Evolutionary conservation across 2,113 vertebrate species (phyloP).

Genomic region (Marmota flaviventris): DNA sequence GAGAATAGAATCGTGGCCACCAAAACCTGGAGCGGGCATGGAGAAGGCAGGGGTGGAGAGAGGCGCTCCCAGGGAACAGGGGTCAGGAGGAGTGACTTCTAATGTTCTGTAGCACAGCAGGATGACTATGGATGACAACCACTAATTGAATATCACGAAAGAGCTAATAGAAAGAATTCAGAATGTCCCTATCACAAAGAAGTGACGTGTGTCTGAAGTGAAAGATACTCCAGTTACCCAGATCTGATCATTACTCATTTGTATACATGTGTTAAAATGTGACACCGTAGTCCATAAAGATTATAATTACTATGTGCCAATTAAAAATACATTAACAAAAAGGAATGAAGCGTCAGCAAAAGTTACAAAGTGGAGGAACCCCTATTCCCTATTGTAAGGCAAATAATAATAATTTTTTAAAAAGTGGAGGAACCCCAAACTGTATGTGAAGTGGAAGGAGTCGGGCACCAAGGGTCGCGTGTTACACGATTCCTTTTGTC

Average conservation of each 20-base stretch:
- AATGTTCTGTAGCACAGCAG: neutral
- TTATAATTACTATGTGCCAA: neutral
- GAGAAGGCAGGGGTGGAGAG: neutral
- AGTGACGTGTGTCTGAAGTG: neutral
- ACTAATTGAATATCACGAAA: neutral
- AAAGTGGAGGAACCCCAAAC: neutral
- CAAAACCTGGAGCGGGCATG: neutral
- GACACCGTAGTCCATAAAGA: neutral
- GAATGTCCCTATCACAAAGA: neutral
- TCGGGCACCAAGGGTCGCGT: neutral
- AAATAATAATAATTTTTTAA: too few species aligned
- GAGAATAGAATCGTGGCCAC: neutral
- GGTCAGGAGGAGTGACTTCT: neutral
- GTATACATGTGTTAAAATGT: neutral
- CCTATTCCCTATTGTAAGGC: too few species aligned
- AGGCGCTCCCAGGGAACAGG: too few species aligned
- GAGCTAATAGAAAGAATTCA: neutral
- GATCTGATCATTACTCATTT: neutral
- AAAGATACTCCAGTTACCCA: neutral
- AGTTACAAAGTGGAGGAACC: neutral
- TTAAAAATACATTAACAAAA: slow-evolving; percentile 2
- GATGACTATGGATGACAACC: neutral
- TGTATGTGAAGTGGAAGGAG: neutral
- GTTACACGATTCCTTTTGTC: neutral
- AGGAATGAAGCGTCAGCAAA: neutral